Evolutionary conservation across 2,888 invertebrate species (phyloP).

Genomic region (Luperina testacea): DNA sequence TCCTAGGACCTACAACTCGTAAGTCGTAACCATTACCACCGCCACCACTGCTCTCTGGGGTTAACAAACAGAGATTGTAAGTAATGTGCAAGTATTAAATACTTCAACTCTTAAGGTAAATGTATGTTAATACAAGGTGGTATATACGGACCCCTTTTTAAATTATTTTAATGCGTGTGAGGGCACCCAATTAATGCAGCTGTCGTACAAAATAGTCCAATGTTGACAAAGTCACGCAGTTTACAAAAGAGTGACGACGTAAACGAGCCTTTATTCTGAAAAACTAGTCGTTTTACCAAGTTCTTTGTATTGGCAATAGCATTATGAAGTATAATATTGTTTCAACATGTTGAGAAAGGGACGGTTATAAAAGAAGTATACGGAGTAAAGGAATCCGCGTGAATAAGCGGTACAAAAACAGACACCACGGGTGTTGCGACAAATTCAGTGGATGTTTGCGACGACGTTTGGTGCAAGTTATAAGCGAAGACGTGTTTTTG

Average conservation of each 20-base stretch:
- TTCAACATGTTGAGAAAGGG: conserved; percentile 52
- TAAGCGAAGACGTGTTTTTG: conserved; percentile 23
- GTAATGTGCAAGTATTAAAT: neutral
- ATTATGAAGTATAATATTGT: conserved; percentile 64
- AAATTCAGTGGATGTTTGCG: conserved; percentile 72
- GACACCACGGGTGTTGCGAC: conserved; percentile 77
- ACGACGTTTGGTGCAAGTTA: conserved; percentile 69
- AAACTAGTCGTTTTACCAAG: conserved; percentile 30
- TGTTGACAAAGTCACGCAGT: conserved; percentile 1
- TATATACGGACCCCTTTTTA: conserved; percentile 1
- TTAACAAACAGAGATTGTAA: conserved; percentile 5
- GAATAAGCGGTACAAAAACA: conserved; percentile 75
- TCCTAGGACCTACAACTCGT: neutral
- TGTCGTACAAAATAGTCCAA: conserved; percentile 12
- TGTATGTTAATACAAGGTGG: neutral
- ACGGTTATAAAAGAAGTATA: conserved; percentile 62
- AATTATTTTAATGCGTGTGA: neutral
- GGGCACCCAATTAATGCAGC: conserved; percentile 24
- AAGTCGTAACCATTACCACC: neutral
- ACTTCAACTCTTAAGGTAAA: neutral
- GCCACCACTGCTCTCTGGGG: neutral
- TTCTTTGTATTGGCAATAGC: conserved; percentile 43
- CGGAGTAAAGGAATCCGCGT: conserved; percentile 71
- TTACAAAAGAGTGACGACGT: conserved; percentile 20
- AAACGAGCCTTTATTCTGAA: conserved; percentile 17